A percentile compares a stretch with the other conserved stretches of the same genome.
These are phyloP conservation scores for Hanleya hanleyi DNA, from an alignment of 2,888 invertebrate genomes.

Conservation along the genomic window DNA sequence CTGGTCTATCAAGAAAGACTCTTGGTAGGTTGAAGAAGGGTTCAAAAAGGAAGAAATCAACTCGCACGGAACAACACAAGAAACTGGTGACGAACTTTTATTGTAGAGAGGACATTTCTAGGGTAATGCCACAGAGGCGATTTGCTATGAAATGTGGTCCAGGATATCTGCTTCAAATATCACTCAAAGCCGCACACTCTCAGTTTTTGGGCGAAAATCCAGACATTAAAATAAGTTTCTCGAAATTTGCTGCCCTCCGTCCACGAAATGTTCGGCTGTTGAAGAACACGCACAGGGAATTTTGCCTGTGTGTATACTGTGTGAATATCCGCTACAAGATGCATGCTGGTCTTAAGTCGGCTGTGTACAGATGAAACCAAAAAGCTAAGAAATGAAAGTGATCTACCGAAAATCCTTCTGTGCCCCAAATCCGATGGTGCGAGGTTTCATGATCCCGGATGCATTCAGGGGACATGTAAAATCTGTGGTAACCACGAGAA, in stretches of 20 bases:
- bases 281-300: slow-evolving; percentile 24
- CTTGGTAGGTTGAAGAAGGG: not conserved
- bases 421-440: slow-evolving; percentile 35
- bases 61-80: not conserved
- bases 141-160: slow-evolving; percentile 38
- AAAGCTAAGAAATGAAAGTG: slow-evolving; percentile 26
- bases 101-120: slow-evolving; percentile 10
- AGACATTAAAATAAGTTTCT: slow-evolving; percentile 18
- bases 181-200: slow-evolving; percentile 29
- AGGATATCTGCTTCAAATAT: slow-evolving; percentile 31
- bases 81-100: slow-evolving; percentile 24
- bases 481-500: slow-evolving; percentile 24
- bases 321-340: slow-evolving; percentile 38
- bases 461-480: slow-evolving; percentile 33
- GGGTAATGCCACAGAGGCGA: slow-evolving; percentile 28
- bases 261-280: slow-evolving; percentile 33
- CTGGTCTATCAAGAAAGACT: not conserved
- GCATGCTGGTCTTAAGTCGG: slow-evolving; percentile 23
- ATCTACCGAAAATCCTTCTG: slow-evolving; percentile 30
- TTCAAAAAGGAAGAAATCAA: slow-evolving; percentile 8
- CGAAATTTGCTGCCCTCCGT: slow-evolving; percentile 27
- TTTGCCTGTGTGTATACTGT: slow-evolving; percentile 40
- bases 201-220: slow-evolving; percentile 22
- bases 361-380: not conserved
- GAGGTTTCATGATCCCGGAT: slow-evolving; percentile 23